Evolutionary conservation across 2,113 vertebrate genomes (phyloP).

Genomic region (Ornithorhynchus anatinus): DNA sequence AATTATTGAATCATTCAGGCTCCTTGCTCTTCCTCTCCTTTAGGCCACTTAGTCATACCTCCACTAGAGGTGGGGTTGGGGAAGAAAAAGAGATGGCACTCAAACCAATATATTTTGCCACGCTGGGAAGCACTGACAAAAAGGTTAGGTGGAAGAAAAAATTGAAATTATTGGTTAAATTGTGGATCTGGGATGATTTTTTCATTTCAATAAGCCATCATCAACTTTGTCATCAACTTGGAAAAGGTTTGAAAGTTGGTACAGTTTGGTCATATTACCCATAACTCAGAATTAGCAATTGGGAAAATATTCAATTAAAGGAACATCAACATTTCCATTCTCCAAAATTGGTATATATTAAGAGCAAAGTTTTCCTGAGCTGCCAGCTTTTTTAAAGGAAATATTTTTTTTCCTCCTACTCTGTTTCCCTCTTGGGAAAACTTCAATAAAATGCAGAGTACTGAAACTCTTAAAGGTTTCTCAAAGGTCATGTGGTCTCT

Average conservation of each 20-base stretch:
- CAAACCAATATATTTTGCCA: no score
- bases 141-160: no score
- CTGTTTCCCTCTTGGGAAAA: slow-evolving; percentile 32
- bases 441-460: slow-evolving; percentile 55
- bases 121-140: no score
- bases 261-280: neutral
- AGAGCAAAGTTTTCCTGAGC: slow-evolving; percentile 23
- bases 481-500: slow-evolving; percentile 33
- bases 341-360: neutral
- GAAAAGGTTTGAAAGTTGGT: neutral
- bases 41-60: no score
- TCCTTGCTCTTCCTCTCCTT: no score
- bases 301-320: neutral
- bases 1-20: no score
- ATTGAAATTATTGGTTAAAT: neutral
- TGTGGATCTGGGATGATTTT: neutral
- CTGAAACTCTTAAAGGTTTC: slow-evolving; percentile 52
- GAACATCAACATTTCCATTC: neutral
- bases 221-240: neutral
- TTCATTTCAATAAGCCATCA: neutral
- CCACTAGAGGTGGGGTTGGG: no score
- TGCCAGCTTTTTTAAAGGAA: slow-evolving; percentile 1
- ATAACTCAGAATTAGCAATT: neutral
- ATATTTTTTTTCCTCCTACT: slow-evolving; percentile 30
- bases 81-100: no score